These are phyloP conservation scores for Pachyuromys duprasi DNA, from an alignment of 2,797 vertebrate genomes.

Conservation along the genomic window DNA sequence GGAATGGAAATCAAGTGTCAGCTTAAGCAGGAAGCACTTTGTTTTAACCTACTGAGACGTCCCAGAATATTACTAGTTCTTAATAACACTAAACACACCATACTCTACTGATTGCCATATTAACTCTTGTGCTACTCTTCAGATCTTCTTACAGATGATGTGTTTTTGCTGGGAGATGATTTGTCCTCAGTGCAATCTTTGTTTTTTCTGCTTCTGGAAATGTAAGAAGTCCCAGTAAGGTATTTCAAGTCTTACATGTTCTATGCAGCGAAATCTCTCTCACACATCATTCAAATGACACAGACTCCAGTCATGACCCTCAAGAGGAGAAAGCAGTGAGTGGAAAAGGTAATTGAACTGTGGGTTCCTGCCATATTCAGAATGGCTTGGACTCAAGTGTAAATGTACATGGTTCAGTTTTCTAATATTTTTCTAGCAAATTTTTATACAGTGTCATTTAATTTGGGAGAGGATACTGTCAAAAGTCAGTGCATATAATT, in stretches of 20 bases:
- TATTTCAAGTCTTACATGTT: neutral
- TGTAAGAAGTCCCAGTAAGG: too few species aligned
- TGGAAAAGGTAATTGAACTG: conserved; percentile 98
- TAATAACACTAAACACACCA: neutral
- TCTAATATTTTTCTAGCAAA: conserved; percentile 91
- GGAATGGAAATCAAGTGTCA: neutral
- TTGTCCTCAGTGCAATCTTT: neutral
- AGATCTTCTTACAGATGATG: too few species aligned
- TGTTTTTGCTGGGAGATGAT: neutral
- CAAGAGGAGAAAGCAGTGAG: conserved; percentile 96
- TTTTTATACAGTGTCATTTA: conserved; percentile 94
- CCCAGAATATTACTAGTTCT: neutral
- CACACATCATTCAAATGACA: conserved; percentile 99
- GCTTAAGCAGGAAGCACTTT: neutral
- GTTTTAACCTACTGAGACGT: neutral
- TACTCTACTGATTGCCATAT: neutral
- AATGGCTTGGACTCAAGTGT: conserved; percentile 97
- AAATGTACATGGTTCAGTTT: conserved; percentile 93
- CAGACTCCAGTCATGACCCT: conserved; percentile 99
- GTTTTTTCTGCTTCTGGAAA: neutral
- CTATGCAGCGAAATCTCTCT: conserved; percentile 98
- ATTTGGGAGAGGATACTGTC: conserved; percentile 94
- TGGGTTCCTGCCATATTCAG: conserved; percentile 95
- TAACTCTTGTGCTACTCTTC: neutral
- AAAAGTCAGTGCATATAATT: conserved; percentile 91